phyloP scores from a whole-genome alignment of 2,113 vertebrate genomes.

The Cervus canadensis region DNA sequence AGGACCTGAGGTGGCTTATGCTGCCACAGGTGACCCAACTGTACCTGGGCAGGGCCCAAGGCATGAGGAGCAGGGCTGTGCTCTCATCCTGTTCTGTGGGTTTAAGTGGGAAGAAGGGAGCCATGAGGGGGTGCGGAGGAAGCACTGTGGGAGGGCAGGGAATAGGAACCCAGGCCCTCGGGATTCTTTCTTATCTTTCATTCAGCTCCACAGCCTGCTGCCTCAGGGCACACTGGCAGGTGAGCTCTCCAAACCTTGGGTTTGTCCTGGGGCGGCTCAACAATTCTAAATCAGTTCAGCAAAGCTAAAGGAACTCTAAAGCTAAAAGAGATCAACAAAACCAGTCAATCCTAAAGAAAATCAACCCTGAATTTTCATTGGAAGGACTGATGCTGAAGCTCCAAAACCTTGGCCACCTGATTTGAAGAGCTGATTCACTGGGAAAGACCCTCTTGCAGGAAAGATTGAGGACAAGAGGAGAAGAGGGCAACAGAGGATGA shows the following conservation, averaged over 20 bases:
- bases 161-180: rapidly evolving
- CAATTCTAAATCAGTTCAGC: neutral
- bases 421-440: neutral
- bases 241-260: neutral
- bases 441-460: neutral
- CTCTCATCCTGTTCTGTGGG: neutral
- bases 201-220: neutral
- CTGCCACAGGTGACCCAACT: neutral
- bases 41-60: neutral
- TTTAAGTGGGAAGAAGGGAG: too few relatives aligned
- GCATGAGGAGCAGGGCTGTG: too few relatives aligned
- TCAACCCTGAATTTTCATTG: neutral
- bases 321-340: neutral
- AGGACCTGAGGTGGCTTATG: neutral
- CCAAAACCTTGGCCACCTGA: neutral
- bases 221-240: neutral
- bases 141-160: neutral
- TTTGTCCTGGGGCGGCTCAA: neutral
- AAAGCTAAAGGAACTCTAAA: neutral
- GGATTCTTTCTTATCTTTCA: neutral
- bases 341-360: neutral
- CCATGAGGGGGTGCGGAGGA: neutral
- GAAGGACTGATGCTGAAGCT: neutral
- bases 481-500: neutral
- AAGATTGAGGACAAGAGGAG: neutral